Conservation (phyloP, 2,113 vertebrate species). For the Eublepharis macularius region DNA sequence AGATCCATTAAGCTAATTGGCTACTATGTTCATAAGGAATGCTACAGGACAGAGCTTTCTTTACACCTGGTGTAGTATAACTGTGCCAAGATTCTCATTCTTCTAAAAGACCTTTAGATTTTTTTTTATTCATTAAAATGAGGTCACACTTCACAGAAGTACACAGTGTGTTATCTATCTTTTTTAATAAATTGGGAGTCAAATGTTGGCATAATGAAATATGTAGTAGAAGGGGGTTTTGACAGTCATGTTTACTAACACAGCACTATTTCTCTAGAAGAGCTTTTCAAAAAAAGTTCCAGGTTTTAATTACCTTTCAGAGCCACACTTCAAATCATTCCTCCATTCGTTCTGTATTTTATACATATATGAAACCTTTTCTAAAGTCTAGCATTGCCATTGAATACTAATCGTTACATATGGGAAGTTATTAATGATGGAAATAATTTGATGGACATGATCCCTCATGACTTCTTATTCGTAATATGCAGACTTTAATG, state of each 20-base stretch:
- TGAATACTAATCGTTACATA: slow-evolving; percentile 36
- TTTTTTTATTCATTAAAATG: slow-evolving; percentile 19
- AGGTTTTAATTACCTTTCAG: slow-evolving; percentile 26
- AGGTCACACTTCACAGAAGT: slow-evolving; percentile 15
- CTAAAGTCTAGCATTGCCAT: slow-evolving; percentile 12
- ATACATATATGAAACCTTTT: slow-evolving; percentile 17
- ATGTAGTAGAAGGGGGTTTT: neutral
- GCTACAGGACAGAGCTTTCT: neutral
- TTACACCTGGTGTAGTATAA: neutral
- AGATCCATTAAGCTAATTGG: slow-evolving; percentile 14
- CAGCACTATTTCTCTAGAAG: neutral
- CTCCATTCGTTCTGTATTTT: slow-evolving; percentile 8
- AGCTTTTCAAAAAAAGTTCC: slow-evolving; percentile 10
- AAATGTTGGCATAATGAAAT: slow-evolving; percentile 8
- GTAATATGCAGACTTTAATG: slow-evolving; percentile 4
- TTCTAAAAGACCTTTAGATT: neutral
- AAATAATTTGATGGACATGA: slow-evolving; percentile 17
- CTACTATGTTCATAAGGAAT: neutral
- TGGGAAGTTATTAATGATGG: slow-evolving; percentile 16
- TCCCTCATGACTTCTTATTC: neutral
- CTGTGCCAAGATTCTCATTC: slow-evolving; percentile 1
- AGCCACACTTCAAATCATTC: slow-evolving; percentile 12
- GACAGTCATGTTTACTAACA: slow-evolving; percentile 29
- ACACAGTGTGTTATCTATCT: neutral
- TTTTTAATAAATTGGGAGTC: slow-evolving; percentile 34